A percentile compares a stretch with the other conserved stretches of the same genome.
These are phyloP conservation scores for Mizuhopecten yessoensis DNA, from an alignment of 1,140 invertebrate species.

Conservation along the genomic window DNA sequence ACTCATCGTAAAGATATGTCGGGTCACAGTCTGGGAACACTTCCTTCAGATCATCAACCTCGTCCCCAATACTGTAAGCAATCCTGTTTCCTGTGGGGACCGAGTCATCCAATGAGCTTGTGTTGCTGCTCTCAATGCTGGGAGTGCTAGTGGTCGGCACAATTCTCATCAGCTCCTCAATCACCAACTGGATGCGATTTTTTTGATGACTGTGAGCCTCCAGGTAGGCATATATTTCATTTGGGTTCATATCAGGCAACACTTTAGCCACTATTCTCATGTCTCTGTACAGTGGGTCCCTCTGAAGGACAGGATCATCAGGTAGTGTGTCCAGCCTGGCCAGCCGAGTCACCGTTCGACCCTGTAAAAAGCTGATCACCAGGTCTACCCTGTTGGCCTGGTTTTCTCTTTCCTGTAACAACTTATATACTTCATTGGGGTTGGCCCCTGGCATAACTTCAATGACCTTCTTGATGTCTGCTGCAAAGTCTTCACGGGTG, in stretches of 20 bases:
- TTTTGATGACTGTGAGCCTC: conserved; percentile 77
- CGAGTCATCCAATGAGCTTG: conserved; percentile 50
- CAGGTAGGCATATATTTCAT: conserved; percentile 80
- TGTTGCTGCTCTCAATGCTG: conserved; percentile 46
- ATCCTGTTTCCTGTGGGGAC: conserved; percentile 50
- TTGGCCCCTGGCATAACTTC: conserved; percentile 51
- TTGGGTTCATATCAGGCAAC: conserved; percentile 76
- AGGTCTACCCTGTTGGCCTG: conserved; percentile 48
- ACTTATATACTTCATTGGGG: conserved; percentile 62
- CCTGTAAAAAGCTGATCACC: conserved; percentile 52
- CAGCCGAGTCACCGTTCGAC: conserved; percentile 24
- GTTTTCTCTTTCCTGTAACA: conserved; percentile 57
- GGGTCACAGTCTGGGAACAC: conserved; percentile 85
- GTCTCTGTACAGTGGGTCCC: conserved; percentile 76
- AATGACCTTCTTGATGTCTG: conserved; percentile 57
- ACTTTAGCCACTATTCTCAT: conserved; percentile 77
- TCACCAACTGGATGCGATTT: conserved; percentile 77
- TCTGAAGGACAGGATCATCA: conserved; percentile 67
- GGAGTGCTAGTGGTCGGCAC: conserved; percentile 61
- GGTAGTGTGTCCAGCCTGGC: conserved; percentile 56
- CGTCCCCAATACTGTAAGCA: conserved; percentile 82
- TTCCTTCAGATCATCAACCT: conserved; percentile 80
- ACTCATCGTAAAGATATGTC: conserved; percentile 83
- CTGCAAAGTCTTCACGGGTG: conserved; percentile 57
- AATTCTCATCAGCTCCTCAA: conserved; percentile 74